Base-by-base conservation (phyloP, 2,797 vertebrate genomes). In the Caiman crocodilus region DNA sequence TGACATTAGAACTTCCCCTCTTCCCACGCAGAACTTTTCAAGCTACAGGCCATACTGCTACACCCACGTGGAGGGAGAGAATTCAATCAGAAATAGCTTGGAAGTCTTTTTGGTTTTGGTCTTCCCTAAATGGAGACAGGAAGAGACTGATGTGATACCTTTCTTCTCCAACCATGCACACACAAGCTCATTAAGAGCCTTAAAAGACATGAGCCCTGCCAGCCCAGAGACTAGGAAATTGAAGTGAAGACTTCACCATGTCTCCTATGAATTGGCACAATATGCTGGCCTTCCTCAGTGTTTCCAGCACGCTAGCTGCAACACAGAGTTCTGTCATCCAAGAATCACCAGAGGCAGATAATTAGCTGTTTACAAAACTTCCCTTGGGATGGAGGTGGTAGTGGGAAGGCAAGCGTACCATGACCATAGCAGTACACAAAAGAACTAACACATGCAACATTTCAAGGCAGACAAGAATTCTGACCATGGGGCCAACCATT, bases 231-330 rank as follows among this genome's bases (percentile, higher is more conserved):
- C 12, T 0, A 7, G 64, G n/a, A 75, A 28, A 80, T 14, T n/a
- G 4, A 30, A 76, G n/a, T n/a, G 4, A 30, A 76, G n/a, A 2
- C 11, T 90, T 88, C 64, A 42, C 9, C 56, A 5, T 65, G 50
- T 55, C 64, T 7, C 7, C 57, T 65, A 9, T 15, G 30, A 0
- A 0, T n/a, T 90, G 1, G 0, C 20, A 13, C 0, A 1, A 58
- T 32, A 30, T 6, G 5, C n/a, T 65, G 8, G n/a, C 16, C 7
- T 7, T 16, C 63, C 28, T 14, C 63, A 65, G 63, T 18, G n/a
- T 30, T 18, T 67, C 64, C 7, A 20, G 35, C 65, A 69, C 32
- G 20, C 30, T 35, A 32, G 32, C 30, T 20, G 35, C 20, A 23
- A 20, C 20, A 9, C 21, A 6, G 82, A 2, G 0, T 61, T 78